Conservation (phyloP, 2,797 vertebrate genomes). For the Tadarida brasiliensis region DNA sequence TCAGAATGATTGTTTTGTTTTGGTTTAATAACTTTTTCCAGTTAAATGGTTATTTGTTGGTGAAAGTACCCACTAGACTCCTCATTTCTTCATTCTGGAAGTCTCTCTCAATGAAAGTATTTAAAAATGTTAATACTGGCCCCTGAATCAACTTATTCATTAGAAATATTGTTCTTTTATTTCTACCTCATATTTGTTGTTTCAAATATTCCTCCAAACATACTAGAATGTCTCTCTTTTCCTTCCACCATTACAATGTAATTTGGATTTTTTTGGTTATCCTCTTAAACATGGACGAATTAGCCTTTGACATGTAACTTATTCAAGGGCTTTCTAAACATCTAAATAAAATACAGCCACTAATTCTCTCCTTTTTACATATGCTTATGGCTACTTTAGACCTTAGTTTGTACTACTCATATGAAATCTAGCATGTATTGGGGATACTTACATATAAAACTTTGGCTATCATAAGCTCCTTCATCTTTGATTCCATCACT, state of each 20-base stretch:
- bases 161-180: slow-evolving; percentile 35
- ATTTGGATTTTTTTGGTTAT: slow-evolving; percentile 32
- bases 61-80: background rate
- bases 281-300: slow-evolving; percentile 54
- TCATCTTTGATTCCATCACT: slow-evolving; percentile 31
- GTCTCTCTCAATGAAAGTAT: background rate
- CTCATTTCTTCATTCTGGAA: slow-evolving; percentile 62
- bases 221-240: background rate
- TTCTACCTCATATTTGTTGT: background rate
- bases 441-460: slow-evolving; percentile 35
- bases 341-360: slow-evolving; percentile 40
- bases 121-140: slow-evolving; percentile 46
- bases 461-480: slow-evolving; percentile 14
- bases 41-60: slow-evolving; percentile 48
- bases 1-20: background rate
- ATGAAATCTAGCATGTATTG: background rate
- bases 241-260: slow-evolving; percentile 2
- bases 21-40: background rate
- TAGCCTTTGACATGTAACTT: slow-evolving; percentile 13
- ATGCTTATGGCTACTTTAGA: slow-evolving; percentile 13
- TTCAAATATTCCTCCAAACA: slow-evolving; percentile 42
- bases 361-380: slow-evolving; percentile 33
- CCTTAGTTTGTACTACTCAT: background rate
- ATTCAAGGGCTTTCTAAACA: slow-evolving; percentile 49
- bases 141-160: slow-evolving; percentile 45